A percentile compares a stretch with the other conserved stretches of the same genome.
Conservation (phyloP, 2,888 invertebrate species). For the Andrena flavipes region DNA sequence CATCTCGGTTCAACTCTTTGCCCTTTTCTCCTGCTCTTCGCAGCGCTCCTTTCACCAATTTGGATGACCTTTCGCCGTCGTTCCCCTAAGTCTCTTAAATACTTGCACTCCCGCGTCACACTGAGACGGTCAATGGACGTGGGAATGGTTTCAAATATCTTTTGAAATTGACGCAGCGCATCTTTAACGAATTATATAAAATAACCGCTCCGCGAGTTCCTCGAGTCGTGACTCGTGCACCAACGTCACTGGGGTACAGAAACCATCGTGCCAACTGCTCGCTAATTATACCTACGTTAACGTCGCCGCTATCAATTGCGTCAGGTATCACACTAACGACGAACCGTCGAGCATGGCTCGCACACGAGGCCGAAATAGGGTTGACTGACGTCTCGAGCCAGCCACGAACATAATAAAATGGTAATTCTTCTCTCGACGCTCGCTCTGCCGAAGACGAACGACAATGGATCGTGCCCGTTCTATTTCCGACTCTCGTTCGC, state of each 20-base stretch:
- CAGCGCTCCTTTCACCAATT: not conserved
- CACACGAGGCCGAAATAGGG: not conserved
- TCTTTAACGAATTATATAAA: not conserved
- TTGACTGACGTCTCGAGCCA: not conserved
- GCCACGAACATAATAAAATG: conserved; percentile 35
- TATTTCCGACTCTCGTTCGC: conserved; percentile 45
- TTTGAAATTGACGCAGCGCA: not conserved
- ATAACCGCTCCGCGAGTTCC: conserved; percentile 8
- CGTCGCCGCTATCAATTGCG: not conserved
- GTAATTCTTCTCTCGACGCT: conserved; percentile 36
- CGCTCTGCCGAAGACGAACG: conserved; percentile 22
- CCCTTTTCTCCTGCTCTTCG: not conserved
- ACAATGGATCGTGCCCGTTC: conserved; percentile 45
- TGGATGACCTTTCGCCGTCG: not conserved
- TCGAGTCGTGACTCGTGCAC: conserved; percentile 21
- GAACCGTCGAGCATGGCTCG: not conserved
- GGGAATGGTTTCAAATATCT: not conserved
- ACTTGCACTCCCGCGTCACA: not conserved
- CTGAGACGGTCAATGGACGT: not conserved
- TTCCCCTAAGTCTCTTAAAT: not conserved
- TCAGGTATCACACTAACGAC: not conserved
- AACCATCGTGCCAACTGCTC: not conserved
- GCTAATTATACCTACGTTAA: not conserved
- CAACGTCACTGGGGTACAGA: not conserved
- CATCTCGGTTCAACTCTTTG: conserved; percentile 32